Evolutionary conservation across 2,113 vertebrate genomes (phyloP).

Genomic region (Eurystomus gularis): DNA sequence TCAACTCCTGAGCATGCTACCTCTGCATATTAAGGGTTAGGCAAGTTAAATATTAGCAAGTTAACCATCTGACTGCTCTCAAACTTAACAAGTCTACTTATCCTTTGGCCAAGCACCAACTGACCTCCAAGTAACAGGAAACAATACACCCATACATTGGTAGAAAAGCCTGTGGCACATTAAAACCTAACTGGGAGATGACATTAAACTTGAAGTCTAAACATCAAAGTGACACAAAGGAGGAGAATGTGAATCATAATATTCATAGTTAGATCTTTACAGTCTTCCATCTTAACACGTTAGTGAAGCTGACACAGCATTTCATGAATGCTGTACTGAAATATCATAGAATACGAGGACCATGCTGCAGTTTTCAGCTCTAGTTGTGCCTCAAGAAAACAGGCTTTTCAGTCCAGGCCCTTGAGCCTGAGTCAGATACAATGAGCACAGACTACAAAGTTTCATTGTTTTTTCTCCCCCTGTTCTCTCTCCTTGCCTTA

Average conservation of each 20-base stretch:
- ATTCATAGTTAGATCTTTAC: not conserved
- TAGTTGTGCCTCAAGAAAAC: not conserved
- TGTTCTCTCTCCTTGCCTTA: not conserved
- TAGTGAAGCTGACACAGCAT: not conserved
- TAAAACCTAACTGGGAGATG: not conserved
- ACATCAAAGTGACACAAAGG: not conserved
- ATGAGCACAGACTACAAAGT: not conserved
- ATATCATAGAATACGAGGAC: not conserved
- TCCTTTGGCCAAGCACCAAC: not conserved
- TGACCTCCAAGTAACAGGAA: not conserved
- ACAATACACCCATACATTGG: not conserved
- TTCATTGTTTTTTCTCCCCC: not conserved
- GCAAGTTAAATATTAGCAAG: not conserved
- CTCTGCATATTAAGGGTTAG: not conserved
- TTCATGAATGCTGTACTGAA: not conserved
- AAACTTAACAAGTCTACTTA: not conserved
- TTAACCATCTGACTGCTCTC: not conserved
- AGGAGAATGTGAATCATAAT: not conserved
- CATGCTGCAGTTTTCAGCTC: not conserved
- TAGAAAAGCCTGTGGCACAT: not conserved
- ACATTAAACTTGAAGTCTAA: not conserved
- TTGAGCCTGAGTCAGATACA: not conserved
- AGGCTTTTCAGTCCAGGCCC: not conserved
- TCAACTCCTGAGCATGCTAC: not conserved
- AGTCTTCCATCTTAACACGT: not conserved